Base-by-base conservation (phyloP, 2,888 invertebrate genomes). In the Drosophila prostipennis region DNA sequence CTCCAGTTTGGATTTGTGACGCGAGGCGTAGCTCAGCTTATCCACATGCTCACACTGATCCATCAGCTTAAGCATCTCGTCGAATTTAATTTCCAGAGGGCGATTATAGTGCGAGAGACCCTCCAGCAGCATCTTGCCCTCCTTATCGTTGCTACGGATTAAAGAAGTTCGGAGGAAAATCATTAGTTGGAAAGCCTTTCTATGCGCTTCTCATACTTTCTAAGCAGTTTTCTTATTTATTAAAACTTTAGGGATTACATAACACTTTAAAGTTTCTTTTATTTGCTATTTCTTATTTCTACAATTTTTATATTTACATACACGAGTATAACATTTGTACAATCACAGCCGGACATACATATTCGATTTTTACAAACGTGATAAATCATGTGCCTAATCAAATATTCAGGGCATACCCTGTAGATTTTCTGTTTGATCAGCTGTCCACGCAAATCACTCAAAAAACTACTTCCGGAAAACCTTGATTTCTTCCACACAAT, bases 1-100 rank as follows among this genome's bases (percentile, higher is more conserved):
- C 8, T 73, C 60, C 91, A 63, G 91, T 91, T 87, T 86, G 37
- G 67, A 72, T 71, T 71, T 86, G 43, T 75, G 70, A 1, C 74
- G 75, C 6, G 84, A 51, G 6, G 78, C 79, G 72, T 79, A 83
- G 39, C 77, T 89, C 2, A 90, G 71, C 84, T 88, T 91, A 61
- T 94, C 94, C 73, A 96, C 93, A 91, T 94, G 93, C 85, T 96
- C 95, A 83, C 97, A 97, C 88, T 96, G 95, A n/a, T 93, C 91
- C 96, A 97, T 96, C 43, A 97, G 93, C 78, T 94, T 94, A 67
- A 95, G 93, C 96, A 97, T 97, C 91, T 96, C 95, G 2, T 92
- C 91, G 90, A 97, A 96, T 51, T 93, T 93, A 74, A 96, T 95
- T 71, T 93, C 93, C 42, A 95, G 92, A 1, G 96, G 95, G 34